Conservation (phyloP, 2,113 vertebrate genomes). For the Orycteropus afer region DNA sequence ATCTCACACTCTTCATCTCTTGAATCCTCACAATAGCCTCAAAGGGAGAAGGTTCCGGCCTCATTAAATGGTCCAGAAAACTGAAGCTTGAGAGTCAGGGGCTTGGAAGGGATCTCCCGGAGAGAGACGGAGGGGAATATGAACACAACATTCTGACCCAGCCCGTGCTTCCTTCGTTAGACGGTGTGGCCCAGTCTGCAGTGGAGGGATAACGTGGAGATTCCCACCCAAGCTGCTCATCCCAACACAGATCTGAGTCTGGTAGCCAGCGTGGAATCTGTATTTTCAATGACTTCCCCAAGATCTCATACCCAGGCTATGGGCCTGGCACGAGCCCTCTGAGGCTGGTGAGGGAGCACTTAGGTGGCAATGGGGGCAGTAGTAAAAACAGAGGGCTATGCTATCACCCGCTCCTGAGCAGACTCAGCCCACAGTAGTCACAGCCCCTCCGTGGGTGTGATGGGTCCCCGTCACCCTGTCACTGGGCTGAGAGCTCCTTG, state of each 20-base stretch:
- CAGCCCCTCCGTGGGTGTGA: background rate
- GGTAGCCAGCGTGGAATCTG: background rate
- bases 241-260: background rate
- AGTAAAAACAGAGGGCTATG: background rate
- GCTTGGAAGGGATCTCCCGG: background rate
- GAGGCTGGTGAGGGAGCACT: background rate
- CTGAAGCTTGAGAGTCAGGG: background rate
- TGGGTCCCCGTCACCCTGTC: background rate
- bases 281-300: background rate
- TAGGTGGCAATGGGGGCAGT: background rate
- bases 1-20: too few relatives aligned
- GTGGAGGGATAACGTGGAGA: background rate
- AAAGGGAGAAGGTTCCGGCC: background rate
- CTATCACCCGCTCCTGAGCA: background rate
- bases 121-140: background rate
- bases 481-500: background rate
- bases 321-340: background rate
- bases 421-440: background rate
- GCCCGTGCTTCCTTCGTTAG: background rate
- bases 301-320: background rate
- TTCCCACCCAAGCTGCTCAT: background rate
- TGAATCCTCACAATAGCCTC: background rate
- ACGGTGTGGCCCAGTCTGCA: background rate
- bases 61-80: background rate
- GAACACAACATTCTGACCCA: background rate